A percentile compares a stretch with the other conserved stretches of the same genome.
These are phyloP conservation scores for Sphaeramia orbicularis DNA, from an alignment of 2,797 vertebrate species.

Conservation along the genomic window DNA sequence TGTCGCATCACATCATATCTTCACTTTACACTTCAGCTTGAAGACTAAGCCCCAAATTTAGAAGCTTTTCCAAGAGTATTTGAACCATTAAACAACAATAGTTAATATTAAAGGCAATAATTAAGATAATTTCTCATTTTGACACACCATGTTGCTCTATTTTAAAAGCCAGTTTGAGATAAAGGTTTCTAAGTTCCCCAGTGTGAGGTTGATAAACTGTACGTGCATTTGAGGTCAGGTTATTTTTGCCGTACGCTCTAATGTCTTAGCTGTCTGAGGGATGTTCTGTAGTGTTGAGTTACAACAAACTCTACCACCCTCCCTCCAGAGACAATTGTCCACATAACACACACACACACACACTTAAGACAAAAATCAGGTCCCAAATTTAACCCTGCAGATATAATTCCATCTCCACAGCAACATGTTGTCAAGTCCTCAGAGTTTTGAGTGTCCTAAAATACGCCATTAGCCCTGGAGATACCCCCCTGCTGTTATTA, in stretches of 20 bases:
- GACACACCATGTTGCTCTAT: too few species aligned
- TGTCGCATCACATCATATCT: too few species aligned
- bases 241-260: conserved; percentile 73
- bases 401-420: conserved; percentile 53
- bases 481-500: conserved; percentile 30
- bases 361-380: conserved; percentile 51
- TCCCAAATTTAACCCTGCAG: conserved; percentile 58
- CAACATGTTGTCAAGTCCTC: conserved; percentile 37
- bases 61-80: background rate
- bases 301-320: conserved; percentile 39
- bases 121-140: background rate
- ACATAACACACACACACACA: conserved; percentile 27
- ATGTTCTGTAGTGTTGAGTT: conserved; percentile 78
- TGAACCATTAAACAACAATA: background rate
- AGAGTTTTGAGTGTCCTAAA: conserved; percentile 35
- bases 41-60: conserved; percentile 19
- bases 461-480: conserved; percentile 39
- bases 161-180: background rate
- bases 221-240: conserved; percentile 39
- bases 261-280: conserved; percentile 67
- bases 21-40: conserved; percentile 1
- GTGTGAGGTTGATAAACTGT: conserved; percentile 18
- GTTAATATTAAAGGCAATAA: too few species aligned
- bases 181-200: background rate
- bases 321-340: conserved; percentile 61